phyloP scores from a whole-genome alignment of 1,140 invertebrate species.

The Drosophila setifemur region DNA sequence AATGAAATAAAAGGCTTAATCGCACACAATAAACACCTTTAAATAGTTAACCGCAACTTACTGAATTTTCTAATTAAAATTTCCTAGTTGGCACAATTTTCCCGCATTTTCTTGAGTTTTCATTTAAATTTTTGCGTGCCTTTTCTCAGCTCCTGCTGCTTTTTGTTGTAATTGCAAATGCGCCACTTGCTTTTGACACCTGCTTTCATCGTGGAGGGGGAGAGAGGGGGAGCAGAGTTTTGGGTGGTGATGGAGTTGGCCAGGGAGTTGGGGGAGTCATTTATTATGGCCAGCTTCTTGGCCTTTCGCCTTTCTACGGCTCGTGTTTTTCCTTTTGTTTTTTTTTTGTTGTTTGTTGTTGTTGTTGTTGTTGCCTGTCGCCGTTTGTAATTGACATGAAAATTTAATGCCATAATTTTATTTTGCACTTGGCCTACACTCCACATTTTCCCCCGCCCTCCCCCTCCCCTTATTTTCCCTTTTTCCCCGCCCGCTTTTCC shows the following conservation, averaged over 20 bases:
- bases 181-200: constrained; percentile 52
- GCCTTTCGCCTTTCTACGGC: background rate
- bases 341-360: constrained; percentile 4
- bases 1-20: no score
- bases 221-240: background rate
- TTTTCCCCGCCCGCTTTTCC: background rate
- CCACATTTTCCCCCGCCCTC: background rate
- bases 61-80: background rate
- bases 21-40: no score
- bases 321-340: background rate
- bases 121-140: constrained; percentile 20
- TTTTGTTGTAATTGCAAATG: constrained; percentile 46
- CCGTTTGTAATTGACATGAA: constrained; percentile 61
- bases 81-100: background rate
- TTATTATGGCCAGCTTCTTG: constrained; percentile 49
- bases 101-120: constrained; percentile 11
- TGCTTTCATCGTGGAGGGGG: constrained; percentile 18
- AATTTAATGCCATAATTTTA: constrained; percentile 60
- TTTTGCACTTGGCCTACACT: constrained; percentile 52
- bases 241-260: background rate
- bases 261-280: constrained; percentile 9
- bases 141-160: background rate
- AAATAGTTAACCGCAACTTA: no score
- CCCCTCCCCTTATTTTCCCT: background rate
- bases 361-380: constrained; percentile 28